Evolutionary conservation across 2,888 invertebrate genomes (phyloP).

Genomic region (Xanthia icteritia): DNA sequence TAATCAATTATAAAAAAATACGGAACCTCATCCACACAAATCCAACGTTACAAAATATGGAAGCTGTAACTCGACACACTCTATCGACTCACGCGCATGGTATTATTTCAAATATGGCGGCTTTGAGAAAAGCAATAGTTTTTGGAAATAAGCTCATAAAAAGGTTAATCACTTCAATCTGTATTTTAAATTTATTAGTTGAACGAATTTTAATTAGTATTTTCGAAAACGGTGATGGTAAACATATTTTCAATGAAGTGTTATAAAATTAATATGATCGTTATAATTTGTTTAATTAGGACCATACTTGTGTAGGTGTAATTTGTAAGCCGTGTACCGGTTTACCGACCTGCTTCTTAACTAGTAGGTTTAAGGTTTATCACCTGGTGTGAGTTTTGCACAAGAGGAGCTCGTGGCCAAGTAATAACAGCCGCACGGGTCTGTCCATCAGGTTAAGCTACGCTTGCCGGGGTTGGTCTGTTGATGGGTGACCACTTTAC

Average conservation of each 20-base stretch:
- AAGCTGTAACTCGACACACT: constrained; percentile 68
- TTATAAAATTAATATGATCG: not conserved
- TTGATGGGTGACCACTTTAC: too few relatives aligned
- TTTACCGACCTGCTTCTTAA: not conserved
- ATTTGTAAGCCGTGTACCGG: not conserved
- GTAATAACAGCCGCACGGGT: too few relatives aligned
- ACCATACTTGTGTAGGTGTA: not conserved
- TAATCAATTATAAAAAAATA: not conserved
- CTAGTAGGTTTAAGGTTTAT: not conserved
- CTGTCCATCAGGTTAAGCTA: too few relatives aligned
- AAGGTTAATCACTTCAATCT: constrained; percentile 59
- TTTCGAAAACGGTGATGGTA: constrained; percentile 13
- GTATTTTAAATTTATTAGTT: constrained; percentile 46
- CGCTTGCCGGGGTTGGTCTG: too few relatives aligned
- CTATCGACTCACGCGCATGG: constrained; percentile 61
- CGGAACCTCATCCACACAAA: constrained; percentile 54
- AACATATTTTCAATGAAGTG: constrained; percentile 14
- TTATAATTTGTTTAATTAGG: not conserved
- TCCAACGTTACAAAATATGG: constrained; percentile 49
- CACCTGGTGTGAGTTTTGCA: not conserved
- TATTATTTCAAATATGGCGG: constrained; percentile 61
- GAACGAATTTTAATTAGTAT: constrained; percentile 53
- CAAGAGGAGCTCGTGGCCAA: too few relatives aligned
- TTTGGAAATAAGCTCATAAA: constrained; percentile 57
- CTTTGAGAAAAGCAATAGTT: constrained; percentile 51